Conservation (phyloP, 2,113 vertebrate genomes). For the Zapornia atra region DNA sequence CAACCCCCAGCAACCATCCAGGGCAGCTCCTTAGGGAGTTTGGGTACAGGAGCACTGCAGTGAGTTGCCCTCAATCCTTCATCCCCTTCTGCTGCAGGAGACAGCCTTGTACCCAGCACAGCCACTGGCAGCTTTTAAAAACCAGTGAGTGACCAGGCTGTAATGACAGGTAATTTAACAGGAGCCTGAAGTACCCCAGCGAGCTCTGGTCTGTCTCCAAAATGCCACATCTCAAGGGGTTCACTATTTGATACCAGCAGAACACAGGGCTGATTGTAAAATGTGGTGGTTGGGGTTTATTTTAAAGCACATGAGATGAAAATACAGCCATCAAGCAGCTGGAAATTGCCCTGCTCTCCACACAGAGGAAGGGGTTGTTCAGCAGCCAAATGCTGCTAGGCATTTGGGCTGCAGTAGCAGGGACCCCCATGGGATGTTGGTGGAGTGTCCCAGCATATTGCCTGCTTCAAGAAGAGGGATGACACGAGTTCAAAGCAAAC, state of each 20-base stretch:
- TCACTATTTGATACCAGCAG: background rate
- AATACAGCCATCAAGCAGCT: background rate
- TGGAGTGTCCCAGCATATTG: fast-evolving
- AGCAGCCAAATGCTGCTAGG: fast-evolving
- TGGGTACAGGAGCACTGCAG: background rate
- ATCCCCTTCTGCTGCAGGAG: background rate
- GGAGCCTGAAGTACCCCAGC: background rate
- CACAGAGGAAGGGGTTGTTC: fast-evolving
- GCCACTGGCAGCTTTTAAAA: background rate
- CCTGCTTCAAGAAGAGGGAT: background rate
- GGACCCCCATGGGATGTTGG: no score
- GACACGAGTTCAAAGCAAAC: background rate
- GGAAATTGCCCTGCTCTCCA: background rate
- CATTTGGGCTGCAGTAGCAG: background rate
- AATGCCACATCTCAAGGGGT: background rate
- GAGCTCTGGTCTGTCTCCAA: background rate
- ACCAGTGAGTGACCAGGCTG: background rate
- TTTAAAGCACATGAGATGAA: background rate
- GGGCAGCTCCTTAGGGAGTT: background rate
- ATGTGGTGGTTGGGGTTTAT: background rate
- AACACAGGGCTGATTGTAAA: background rate
- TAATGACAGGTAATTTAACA: background rate
- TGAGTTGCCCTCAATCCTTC: background rate
- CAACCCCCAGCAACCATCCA: background rate
- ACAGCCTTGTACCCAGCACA: background rate